phyloP scores from a whole-genome alignment of 23 tunicate genomes.

The Halocynthia roretzi region DNA sequence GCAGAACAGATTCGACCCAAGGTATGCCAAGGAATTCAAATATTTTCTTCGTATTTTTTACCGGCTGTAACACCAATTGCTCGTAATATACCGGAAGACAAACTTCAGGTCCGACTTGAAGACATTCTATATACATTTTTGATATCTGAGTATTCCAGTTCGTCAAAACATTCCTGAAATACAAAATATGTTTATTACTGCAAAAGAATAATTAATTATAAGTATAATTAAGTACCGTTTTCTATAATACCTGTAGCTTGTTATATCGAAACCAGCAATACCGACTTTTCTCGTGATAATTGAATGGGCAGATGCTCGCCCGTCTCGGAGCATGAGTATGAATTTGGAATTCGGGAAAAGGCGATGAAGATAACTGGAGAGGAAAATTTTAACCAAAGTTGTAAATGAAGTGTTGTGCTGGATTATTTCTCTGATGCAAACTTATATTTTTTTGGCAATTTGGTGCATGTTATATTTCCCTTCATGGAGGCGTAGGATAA shows the following conservation, averaged over 20 bases:
- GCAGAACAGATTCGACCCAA: slow-evolving; percentile 17
- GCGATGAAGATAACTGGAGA: slow-evolving; percentile 5
- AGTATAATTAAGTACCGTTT: no score
- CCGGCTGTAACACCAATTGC: slow-evolving; percentile 16
- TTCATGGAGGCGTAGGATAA: no score
- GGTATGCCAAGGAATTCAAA: slow-evolving; percentile 21
- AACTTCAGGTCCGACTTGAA: slow-evolving; percentile 1
- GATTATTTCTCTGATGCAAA: no score
- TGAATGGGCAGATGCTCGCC: slow-evolving; percentile 37
- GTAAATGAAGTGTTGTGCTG: no score
- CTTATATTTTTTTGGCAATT: no score
- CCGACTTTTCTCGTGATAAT: slow-evolving; percentile 24
- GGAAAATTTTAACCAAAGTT: no score
- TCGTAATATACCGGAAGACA: slow-evolving; percentile 1
- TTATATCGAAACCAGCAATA: slow-evolving; percentile 23
- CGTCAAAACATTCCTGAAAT: no score
- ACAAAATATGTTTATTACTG: no score
- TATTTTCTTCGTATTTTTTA: slow-evolving; percentile 5
- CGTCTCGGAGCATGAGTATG: slow-evolving; percentile 43
- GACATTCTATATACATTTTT: no score
- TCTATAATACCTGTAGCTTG: slow-evolving; percentile 18
- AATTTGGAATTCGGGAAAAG: slow-evolving; percentile 25
- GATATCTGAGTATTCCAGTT: no score
- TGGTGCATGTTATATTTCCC: no score
- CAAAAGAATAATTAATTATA: no score